Percentiles rank a stretch among this genome's conserved stretches.
Evolutionary conservation across 1,140 invertebrate genomes (phyloP).

Genomic region (Patella vulgata): DNA sequence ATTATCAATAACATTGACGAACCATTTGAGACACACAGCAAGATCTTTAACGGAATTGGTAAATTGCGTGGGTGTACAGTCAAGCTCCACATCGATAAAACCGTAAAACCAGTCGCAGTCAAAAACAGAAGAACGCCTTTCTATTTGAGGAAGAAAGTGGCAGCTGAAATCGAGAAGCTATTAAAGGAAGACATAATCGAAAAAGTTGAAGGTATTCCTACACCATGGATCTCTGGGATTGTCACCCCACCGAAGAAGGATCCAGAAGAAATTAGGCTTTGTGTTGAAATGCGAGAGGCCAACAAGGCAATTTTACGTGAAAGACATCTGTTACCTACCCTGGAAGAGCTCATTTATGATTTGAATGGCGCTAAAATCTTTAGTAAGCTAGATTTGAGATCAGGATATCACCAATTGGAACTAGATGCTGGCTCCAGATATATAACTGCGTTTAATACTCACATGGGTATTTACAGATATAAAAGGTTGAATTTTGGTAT

Average conservation of each 20-base stretch:
- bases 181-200: constrained; percentile 43
- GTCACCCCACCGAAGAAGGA: constrained; percentile 32
- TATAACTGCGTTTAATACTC: constrained; percentile 31
- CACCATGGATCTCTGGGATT: constrained; percentile 51
- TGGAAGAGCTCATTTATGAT: constrained; percentile 39
- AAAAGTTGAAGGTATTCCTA: constrained; percentile 37
- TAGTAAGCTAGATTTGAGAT: constrained; percentile 38
- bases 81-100: too few species aligned
- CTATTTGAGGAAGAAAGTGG: constrained; percentile 35
- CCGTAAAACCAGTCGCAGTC: constrained; percentile 31
- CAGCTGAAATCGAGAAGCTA: constrained; percentile 31
- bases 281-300: constrained; percentile 42
- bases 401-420: constrained; percentile 47
- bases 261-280: constrained; percentile 33
- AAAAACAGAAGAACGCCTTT: constrained; percentile 31
- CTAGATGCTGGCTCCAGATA: constrained; percentile 39
- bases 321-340: constrained; percentile 41
- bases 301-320: constrained; percentile 43
- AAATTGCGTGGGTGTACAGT: too few species aligned
- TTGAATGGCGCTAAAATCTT: constrained; percentile 38
- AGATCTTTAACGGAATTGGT: too few species aligned
- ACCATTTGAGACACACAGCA: too few species aligned
- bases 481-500: constrained; percentile 34
- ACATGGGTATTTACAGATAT: constrained; percentile 31
- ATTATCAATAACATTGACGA: too few species aligned